Base-by-base conservation (phyloP, 2,797 vertebrate species). In the Heteromormyrus szaboi region DNA sequence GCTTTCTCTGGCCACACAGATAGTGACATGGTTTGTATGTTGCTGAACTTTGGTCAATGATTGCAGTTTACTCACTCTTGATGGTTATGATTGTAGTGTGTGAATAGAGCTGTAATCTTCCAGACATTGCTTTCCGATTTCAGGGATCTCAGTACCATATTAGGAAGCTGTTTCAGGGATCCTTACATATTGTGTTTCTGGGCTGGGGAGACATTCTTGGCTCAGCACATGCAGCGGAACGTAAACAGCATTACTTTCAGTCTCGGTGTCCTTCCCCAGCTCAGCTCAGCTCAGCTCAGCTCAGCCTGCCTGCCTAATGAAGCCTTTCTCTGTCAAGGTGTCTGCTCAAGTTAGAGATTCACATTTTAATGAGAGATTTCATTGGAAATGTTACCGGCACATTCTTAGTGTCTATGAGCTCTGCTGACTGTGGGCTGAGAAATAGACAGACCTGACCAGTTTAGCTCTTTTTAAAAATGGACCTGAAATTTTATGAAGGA, bases 311-410 rank as follows among this genome's bases (percentile, higher is more conserved):
- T 85, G 84, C 81, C 53, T 81, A 46, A 81, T 81, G 76, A 81
- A 46, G 41, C 76, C 17, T 81, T 81, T 81, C 76, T 4, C 87
- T 84, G 33, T 88, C 59, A 85, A 88, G 59, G 86, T 89, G 59
- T 79, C 59, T 33, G 87, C 50, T 85, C 59, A 89, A 89, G 54
- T 81, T 44, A 68, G 79, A 85, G 33, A 51, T 37, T 37, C 2
- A 22, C 51, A 48, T 51, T 50, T 88, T 88, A 88, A 89, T 89
- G 87, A 88, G 87, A 56, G 33, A 88, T 85, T 85, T 89, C 88
- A 85, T 59, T 88, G 54, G 54, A 88, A 51, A 19, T 72, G 87
- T 85, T 89, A 56, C 59, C 8, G 50, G 3, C 76, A 88, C 54
- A 62, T 83, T 89, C 17, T 87, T 59, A 19, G 2, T 25, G 48